These are phyloP conservation scores for Drosophila pegasa DNA, from an alignment of 2,888 invertebrate species.

Conservation along the genomic window DNA sequence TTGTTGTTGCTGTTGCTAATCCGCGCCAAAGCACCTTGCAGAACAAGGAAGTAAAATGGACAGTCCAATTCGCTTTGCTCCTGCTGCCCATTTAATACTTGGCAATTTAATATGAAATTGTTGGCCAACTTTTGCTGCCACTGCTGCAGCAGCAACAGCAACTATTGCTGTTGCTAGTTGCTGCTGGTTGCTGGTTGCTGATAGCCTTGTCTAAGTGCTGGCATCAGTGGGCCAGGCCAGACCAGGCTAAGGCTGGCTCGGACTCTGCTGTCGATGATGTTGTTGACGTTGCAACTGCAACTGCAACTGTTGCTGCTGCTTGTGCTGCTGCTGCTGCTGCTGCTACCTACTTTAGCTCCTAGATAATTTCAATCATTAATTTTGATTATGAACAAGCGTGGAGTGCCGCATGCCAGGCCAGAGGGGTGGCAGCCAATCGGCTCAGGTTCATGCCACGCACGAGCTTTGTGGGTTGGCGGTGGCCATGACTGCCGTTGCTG, in stretches of 20 bases:
- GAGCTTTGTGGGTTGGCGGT: conserved; percentile 48
- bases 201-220: conserved; percentile 81
- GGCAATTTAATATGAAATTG: conserved; percentile 82
- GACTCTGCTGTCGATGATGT: conserved; percentile 57
- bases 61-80: conserved; percentile 40
- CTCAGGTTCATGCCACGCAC: conserved; percentile 56
- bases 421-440: conserved; percentile 18
- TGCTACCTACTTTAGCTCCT: conserved; percentile 72
- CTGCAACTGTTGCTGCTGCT: conserved; percentile 43
- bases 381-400: conserved; percentile 79
- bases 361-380: conserved; percentile 83
- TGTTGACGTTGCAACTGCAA: conserved; percentile 60
- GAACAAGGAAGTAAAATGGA: conserved; percentile 77
- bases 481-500: conserved; percentile 8
- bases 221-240: conserved; percentile 68
- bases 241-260: conserved; percentile 24
- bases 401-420: conserved; percentile 46
- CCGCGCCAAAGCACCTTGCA: conserved; percentile 66
- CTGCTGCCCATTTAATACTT: conserved; percentile 78
- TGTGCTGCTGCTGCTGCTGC: conserved; percentile 25
- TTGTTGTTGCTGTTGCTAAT: conserved; percentile 60
- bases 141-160: conserved; percentile 19
- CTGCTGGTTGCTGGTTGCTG: conserved; percentile 61
- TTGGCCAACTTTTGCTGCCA: conserved; percentile 72
- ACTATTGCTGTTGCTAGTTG: conserved; percentile 14